phyloP scores from a whole-genome alignment of 2,888 invertebrate species.

The Papilio gigon region DNA sequence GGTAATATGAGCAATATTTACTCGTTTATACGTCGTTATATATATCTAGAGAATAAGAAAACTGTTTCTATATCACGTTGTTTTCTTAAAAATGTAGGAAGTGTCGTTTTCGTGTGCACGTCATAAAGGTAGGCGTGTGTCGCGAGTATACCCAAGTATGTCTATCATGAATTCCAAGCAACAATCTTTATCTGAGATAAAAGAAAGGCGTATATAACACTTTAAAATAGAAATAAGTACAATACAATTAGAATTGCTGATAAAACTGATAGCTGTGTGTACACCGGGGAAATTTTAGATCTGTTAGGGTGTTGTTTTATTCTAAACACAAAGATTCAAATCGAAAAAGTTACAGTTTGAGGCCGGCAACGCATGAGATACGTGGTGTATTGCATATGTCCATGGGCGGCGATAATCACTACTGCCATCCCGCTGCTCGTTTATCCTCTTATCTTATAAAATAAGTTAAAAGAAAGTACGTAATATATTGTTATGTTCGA shows the following conservation, averaged over 20 bases:
- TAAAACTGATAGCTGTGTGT: neutral
- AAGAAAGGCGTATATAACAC: neutral
- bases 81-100: neutral
- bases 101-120: neutral
- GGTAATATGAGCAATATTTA: no score
- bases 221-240: neutral
- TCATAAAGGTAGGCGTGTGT: constrained; percentile 2
- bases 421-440: no score
- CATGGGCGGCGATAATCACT: no score
- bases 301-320: no score
- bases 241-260: neutral
- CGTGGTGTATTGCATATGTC: no score
- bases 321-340: neutral
- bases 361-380: no score
- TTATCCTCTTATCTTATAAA: no score
- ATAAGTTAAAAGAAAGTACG: no score
- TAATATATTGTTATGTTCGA: neutral
- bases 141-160: neutral
- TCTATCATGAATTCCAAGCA: neutral
- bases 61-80: neutral
- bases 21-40: no score
- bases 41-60: neutral
- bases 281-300: no score
- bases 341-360: no score
- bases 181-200: neutral